These are phyloP conservation scores for Eupleurogrammus muticus DNA, from an alignment of 2,797 vertebrate genomes.

Conservation along the genomic window DNA sequence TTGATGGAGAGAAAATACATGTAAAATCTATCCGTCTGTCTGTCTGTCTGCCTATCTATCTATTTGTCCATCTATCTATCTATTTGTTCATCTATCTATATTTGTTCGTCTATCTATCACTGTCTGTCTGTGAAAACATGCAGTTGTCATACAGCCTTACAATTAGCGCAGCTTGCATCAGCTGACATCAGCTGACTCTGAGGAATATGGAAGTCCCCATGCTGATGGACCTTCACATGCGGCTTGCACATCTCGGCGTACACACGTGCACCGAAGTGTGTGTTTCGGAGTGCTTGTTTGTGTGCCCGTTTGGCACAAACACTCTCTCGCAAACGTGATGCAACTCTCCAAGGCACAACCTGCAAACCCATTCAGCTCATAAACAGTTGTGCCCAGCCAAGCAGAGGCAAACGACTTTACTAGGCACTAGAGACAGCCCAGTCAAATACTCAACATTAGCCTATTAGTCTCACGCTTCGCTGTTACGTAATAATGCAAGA, in stretches of 20 bases:
- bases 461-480: conserved; percentile 56
- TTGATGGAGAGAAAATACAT: neutral
- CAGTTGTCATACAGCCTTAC: conserved; percentile 61
- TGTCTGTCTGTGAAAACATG: conserved; percentile 37
- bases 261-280: conserved; percentile 54
- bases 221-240: conserved; percentile 74
- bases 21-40: neutral
- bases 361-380: conserved; percentile 71
- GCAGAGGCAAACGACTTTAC: conserved; percentile 59
- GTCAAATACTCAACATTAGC: conserved; percentile 46
- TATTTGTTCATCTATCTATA: neutral
- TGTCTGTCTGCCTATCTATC: conserved; percentile 3
- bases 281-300: conserved; percentile 68
- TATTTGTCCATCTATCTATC: conserved; percentile 1
- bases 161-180: conserved; percentile 86
- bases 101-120: conserved; percentile 4
- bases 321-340: conserved; percentile 85
- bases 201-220: conserved; percentile 81
- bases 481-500: neutral
- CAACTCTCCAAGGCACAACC: conserved; percentile 81
- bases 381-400: conserved; percentile 74
- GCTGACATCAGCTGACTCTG: conserved; percentile 86
- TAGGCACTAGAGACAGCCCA: conserved; percentile 41
- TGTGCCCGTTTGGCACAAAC: conserved; percentile 77
- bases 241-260: conserved; percentile 64